These are phyloP conservation scores for Typhlichthys subterraneus DNA, from an alignment of 2,797 vertebrate genomes.

Conservation along the genomic window DNA sequence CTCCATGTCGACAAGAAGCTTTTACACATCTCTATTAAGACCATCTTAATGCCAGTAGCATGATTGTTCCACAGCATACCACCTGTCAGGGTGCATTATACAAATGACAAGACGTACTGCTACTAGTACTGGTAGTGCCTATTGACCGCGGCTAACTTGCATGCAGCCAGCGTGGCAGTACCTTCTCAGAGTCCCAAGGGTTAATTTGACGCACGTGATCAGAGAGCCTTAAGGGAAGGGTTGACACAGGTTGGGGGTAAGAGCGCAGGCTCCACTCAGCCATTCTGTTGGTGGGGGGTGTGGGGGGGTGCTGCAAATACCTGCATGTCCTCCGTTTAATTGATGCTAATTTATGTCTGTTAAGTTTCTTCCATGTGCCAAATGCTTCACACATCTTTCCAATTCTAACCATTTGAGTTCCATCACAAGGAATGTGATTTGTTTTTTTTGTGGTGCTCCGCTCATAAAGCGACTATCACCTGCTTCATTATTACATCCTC, in stretches of 20 bases:
- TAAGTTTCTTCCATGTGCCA: constrained; percentile 29
- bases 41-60: too few relatives aligned
- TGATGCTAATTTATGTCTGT: constrained; percentile 31
- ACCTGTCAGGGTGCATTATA: too few relatives aligned
- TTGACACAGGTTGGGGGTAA: constrained; percentile 14
- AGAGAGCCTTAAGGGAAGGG: constrained; percentile 16
- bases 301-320: constrained; percentile 46
- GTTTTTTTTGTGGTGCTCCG: constrained; percentile 27
- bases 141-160: constrained; percentile 6
- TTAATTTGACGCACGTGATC: neutral
- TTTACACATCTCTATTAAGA: too few relatives aligned
- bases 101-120: too few relatives aligned
- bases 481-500: constrained; percentile 25
- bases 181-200: constrained; percentile 16
- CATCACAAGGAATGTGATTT: constrained; percentile 44
- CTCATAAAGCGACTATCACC: constrained; percentile 19
- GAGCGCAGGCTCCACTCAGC: constrained; percentile 24
- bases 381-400: constrained; percentile 51
- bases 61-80: too few relatives aligned
- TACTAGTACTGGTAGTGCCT: too few relatives aligned
- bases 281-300: constrained; percentile 17
- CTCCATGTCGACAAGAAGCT: neutral
- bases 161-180: constrained; percentile 11
- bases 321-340: constrained; percentile 66
- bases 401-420: constrained; percentile 39